Conservation (phyloP, 2,888 invertebrate species). For the Eurytoma californica region DNA sequence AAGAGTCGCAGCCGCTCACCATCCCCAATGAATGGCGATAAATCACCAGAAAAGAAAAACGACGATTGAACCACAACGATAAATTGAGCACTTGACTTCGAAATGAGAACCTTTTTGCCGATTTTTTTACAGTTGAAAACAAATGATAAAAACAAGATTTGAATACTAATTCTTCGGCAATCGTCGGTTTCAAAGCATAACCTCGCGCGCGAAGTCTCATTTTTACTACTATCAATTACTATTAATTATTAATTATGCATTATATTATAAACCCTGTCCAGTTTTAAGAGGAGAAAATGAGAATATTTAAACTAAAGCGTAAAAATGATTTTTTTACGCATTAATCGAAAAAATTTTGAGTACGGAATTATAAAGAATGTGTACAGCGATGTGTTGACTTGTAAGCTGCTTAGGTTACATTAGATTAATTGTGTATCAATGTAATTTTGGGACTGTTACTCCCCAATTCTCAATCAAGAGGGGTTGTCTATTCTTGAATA, state of each 20-base stretch:
- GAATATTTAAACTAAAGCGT: constrained; percentile 13
- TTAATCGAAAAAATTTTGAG: constrained; percentile 15
- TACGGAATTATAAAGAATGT: constrained; percentile 16
- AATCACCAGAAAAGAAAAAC: constrained; percentile 71
- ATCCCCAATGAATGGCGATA: constrained; percentile 74
- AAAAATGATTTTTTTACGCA: constrained; percentile 29
- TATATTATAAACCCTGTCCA: constrained; percentile 15
- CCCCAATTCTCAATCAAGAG: too few species aligned
- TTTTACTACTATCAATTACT: constrained; percentile 39
- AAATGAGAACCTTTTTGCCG: constrained; percentile 57
- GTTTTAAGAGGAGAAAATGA: constrained; percentile 21
- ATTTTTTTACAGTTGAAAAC: constrained; percentile 58
- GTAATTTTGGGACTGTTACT: not conserved
- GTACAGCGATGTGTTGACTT: constrained; percentile 49
- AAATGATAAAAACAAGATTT: constrained; percentile 62
- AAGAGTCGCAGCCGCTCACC: constrained; percentile 73
- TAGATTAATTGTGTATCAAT: constrained; percentile 17
- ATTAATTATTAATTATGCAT: constrained; percentile 24
- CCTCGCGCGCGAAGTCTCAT: constrained; percentile 31
- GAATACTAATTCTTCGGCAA: constrained; percentile 58
- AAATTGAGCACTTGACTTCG: constrained; percentile 43
- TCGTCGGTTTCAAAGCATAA: constrained; percentile 45
- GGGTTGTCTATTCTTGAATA: not conserved
- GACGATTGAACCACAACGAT: constrained; percentile 64
- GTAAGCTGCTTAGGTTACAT: constrained; percentile 41